Evolutionary conservation across 2,888 invertebrate species (phyloP), one percentile per base, ranked within the genome.

Genomic region (Himalopsyche kuldschensis): DNA sequence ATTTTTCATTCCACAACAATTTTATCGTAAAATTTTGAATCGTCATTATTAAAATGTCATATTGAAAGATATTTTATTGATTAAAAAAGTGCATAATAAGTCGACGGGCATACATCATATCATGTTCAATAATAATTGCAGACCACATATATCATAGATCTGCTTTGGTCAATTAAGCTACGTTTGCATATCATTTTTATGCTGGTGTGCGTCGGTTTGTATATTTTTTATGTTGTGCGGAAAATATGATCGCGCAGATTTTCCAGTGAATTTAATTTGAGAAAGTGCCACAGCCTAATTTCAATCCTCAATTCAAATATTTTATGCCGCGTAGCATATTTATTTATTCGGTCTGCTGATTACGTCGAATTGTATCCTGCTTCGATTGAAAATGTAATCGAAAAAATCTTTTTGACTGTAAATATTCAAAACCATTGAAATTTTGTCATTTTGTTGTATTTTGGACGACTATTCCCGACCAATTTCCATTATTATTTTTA

Each of bases 241-340:
- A 79, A 82, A 82, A 79, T 82, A 82, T 82, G 79, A 82, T 79
- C 79, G 78, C 79, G 76, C 32, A 79, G 47, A 80, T 83, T 83
- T 85, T 83, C 85, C 80, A 77, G 24, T 46, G 84, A 85, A 85
- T 85, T 84, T 84, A 84, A 84, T 84, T 84, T 82, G 84, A 84
- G 78, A 75, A 79, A 84, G 84, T 84, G 84, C 80, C 81, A 47
- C 55, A 55, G 55, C 55, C 55, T 30, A 46, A 46, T 46, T 75
- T 75, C 55, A 24, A 55, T 55, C 55, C 55, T n/a, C 55, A 24
- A 55, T 55, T 55, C 55, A 24, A 55, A 55, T 55, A 55, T 55
- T 55, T 55, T 55, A 55, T 55, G 55, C 20, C 10, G 55, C 20
- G 55, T 55, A 55, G 20, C 55, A 55, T 55, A 55, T 55, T 55